Conservation (phyloP, 2,113 vertebrate species). For the Cyanistes caeruleus region DNA sequence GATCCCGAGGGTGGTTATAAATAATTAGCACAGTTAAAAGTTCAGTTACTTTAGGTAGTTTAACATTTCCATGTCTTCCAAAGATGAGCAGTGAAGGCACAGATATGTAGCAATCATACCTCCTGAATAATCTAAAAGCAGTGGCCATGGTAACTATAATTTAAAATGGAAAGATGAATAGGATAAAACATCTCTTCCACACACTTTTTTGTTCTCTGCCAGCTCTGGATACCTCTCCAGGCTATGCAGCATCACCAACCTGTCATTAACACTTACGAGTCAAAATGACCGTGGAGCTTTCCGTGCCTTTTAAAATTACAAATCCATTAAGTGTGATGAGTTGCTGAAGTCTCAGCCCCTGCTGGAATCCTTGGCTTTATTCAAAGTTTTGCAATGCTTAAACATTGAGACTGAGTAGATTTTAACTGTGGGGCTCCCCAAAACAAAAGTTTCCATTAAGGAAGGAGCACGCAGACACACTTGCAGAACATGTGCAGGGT, state of each 20-base stretch:
- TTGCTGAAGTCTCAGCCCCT: constrained; percentile 18
- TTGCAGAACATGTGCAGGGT: not conserved
- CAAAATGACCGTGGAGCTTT: not conserved
- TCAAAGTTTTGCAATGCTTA: constrained; percentile 14
- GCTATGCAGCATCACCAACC: constrained; percentile 31
- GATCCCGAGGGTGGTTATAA: constrained; percentile 78
- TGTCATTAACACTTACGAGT: constrained; percentile 35
- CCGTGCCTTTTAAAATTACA: not conserved
- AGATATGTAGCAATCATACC: constrained; percentile 65
- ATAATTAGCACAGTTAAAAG: constrained; percentile 84
- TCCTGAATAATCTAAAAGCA: constrained; percentile 76
- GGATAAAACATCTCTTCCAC: constrained; percentile 53
- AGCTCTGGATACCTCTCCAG: constrained; percentile 45
- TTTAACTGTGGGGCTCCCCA: not conserved
- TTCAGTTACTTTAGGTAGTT: constrained; percentile 81
- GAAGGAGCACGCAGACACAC: not conserved
- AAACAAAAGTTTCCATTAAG: not conserved
- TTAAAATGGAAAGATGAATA: constrained; percentile 63
- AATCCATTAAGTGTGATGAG: constrained; percentile 10
- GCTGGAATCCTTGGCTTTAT: not conserved
- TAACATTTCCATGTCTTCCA: constrained; percentile 72
- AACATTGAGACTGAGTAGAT: not conserved
- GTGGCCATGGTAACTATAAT: constrained; percentile 72
- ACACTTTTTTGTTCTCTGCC: constrained; percentile 48
- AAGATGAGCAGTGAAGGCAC: constrained; percentile 48